Evolutionary conservation across 2,113 vertebrate genomes (phyloP).

Genomic region (Paratilapia polleni): DNA sequence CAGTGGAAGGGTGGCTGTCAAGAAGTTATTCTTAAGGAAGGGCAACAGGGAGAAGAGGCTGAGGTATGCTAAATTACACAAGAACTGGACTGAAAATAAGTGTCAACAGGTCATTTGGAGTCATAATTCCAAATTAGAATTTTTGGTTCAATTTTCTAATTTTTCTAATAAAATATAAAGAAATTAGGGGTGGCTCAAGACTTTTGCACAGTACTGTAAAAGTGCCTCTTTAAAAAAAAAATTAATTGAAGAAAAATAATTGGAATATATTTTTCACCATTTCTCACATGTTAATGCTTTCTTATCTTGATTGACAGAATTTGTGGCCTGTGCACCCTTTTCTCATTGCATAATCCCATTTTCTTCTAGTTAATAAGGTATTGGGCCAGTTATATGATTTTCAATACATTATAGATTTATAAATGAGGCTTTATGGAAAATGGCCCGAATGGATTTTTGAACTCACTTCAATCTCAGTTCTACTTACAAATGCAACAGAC

Average conservation of each 20-base stretch:
- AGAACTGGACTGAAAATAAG: no score
- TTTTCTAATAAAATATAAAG: background rate
- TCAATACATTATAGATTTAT: background rate
- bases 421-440: constrained; percentile 8
- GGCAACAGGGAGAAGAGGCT: no score
- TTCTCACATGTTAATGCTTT: background rate
- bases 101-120: no score
- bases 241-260: rapidly evolving
- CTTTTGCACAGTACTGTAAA: background rate
- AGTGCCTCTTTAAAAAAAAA: background rate
- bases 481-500: background rate
- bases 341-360: background rate
- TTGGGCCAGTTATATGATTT: background rate
- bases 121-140: no score
- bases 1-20: no score
- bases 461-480: background rate
- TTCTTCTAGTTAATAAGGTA: background rate
- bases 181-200: background rate
- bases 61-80: no score
- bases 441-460: background rate
- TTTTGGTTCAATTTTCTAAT: background rate
- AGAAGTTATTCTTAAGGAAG: no score
- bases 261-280: background rate
- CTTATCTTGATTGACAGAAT: background rate
- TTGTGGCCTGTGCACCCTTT: background rate